Evolutionary conservation across 2,797 vertebrate species (phyloP), one percentile per base, ranked within the genome.

Genomic region (Spea hammondii): DNA sequence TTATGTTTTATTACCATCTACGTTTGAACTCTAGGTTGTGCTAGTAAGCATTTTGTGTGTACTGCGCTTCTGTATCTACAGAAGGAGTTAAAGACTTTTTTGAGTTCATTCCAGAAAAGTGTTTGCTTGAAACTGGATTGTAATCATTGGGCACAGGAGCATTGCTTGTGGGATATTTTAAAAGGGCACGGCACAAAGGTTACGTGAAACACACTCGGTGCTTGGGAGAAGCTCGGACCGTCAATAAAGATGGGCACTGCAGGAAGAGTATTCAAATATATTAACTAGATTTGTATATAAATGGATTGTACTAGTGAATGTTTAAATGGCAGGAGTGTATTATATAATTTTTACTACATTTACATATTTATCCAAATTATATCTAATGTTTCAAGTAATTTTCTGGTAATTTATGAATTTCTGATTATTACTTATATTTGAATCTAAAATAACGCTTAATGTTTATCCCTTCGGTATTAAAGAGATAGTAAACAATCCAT

Each of bases 211-310:
- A 17, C 4, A 6, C 59, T 4, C n/a, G 6, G 59, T 12, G 32
- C n/a, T 62, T 14, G 5, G 14, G n/a, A 62, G 32, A 9, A 17
- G 5, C 14, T 62, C n/a, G 5, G 14, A 12, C 59, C 9, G 59
- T 32, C 3, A 32, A 32, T 32, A 14, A 12, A 71, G 60, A 76
- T 76, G 79, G 44, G 13, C 62, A 80, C 79, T 3, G n/a, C 68
- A 45, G 79, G 79, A 72, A 80, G 72, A 48, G 79, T 80, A 80
- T 72, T 48, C 2, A 5, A 10, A 62, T 17, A 17, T 62, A 17
- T 6, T 10, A 12, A 10, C 8, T 59, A 13, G 5, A 59, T 59
- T 59, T 12, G 55, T 32, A 32, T 32, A 32, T 32, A 32, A 32
- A 32, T 32, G 32, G 32, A 32, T 32, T 32, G 32, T 32, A 32